Evolutionary conservation across 1,140 invertebrate genomes (phyloP).

Genomic region (Muscidifurax raptorellus): DNA sequence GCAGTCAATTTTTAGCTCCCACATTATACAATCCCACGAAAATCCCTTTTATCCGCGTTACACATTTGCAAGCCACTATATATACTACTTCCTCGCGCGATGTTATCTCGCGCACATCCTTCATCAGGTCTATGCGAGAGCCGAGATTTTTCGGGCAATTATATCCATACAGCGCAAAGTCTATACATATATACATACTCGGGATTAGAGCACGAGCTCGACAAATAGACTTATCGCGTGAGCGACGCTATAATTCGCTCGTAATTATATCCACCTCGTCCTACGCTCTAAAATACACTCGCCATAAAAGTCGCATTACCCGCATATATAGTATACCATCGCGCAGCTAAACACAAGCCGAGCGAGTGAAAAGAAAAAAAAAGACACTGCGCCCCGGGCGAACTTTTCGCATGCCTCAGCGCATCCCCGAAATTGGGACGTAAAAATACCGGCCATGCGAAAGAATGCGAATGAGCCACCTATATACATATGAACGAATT

Average conservation of each 20-base stretch:
- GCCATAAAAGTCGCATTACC: slow-evolving; percentile 23
- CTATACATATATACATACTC: background rate
- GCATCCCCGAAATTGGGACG: slow-evolving; percentile 30
- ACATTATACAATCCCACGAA: background rate
- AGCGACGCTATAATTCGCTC: slow-evolving; percentile 4
- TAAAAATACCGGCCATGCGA: background rate
- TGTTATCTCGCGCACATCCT: slow-evolving; percentile 1
- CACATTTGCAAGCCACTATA: background rate
- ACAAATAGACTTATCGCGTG: slow-evolving; percentile 48
- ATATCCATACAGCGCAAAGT: background rate
- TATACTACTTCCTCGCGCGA: background rate
- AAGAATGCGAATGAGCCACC: background rate
- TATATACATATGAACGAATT: too few relatives aligned
- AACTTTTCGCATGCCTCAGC: too few relatives aligned
- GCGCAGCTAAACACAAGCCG: too few relatives aligned
- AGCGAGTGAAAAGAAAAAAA: background rate
- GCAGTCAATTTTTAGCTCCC: background rate
- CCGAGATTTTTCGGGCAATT: slow-evolving; percentile 32
- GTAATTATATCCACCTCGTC: slow-evolving; percentile 26
- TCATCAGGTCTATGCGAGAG: background rate
- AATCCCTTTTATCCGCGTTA: background rate
- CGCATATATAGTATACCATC: background rate
- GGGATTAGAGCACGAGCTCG: background rate
- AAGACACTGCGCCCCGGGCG: background rate
- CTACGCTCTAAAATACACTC: background rate